Conservation (phyloP, 2,888 invertebrate species). For the Phytoseiulus persimilis region DNA sequence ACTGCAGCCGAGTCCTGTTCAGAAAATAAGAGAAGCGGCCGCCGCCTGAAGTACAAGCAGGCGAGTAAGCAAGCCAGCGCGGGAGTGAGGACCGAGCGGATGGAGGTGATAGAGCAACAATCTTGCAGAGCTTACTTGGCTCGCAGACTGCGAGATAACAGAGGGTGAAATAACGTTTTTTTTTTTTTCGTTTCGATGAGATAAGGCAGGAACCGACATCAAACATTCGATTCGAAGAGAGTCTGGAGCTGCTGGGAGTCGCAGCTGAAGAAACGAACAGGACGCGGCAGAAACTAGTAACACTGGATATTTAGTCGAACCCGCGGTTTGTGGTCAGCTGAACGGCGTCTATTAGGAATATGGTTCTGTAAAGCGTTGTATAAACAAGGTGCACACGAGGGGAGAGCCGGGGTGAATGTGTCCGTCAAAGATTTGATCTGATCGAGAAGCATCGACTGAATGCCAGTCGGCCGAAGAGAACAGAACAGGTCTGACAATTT, state of each 20-base stretch:
- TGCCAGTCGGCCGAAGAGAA: not conserved
- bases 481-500: not conserved
- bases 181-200: not conserved
- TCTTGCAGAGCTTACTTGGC: not conserved
- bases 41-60: not conserved
- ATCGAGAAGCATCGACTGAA: not conserved
- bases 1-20: not conserved
- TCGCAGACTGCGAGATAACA: not conserved
- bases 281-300: too few species aligned
- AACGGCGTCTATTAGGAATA: not conserved
- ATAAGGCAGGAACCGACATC: not conserved
- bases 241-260: not conserved
- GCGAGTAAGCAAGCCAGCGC: not conserved
- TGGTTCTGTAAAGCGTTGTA: too few species aligned
- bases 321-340: not conserved
- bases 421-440: not conserved
- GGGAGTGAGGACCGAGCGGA: not conserved
- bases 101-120: not conserved
- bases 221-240: not conserved
- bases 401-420: too few species aligned
- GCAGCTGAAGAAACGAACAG: not conserved
- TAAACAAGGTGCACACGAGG: too few species aligned
- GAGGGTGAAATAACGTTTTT: not conserved
- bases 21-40: not conserved
- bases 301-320: not conserved